phyloP scores from a whole-genome alignment of 2,888 invertebrate genomes.

The Drosophila anomalata region DNA sequence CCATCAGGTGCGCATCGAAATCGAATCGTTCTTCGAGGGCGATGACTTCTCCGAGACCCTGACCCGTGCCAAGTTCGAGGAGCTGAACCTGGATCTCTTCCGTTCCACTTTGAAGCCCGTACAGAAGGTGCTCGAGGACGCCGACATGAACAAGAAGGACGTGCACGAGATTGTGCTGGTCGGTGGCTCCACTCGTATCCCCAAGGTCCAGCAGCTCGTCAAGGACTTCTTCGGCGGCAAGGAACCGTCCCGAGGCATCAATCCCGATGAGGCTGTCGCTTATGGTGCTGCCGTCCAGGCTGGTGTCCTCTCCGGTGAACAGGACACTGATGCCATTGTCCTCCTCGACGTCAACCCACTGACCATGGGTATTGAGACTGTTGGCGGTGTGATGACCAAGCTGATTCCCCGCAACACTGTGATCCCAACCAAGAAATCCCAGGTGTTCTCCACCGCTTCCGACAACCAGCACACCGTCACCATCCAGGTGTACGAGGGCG shows the following conservation, averaged over 20 bases:
- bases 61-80: conserved; percentile 99
- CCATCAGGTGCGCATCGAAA: conserved; percentile 98
- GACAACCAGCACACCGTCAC: conserved; percentile 99
- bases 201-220: conserved; percentile 97
- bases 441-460: conserved; percentile 99
- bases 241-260: conserved; percentile 98
- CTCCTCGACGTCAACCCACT: conserved; percentile 99
- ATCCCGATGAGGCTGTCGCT: conserved; percentile 99
- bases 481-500: conserved; percentile 99
- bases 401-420: conserved; percentile 99
- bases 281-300: conserved; percentile 99
- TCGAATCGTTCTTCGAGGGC: conserved; percentile 99
- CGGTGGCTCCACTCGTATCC: conserved; percentile 99
- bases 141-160: conserved; percentile 99
- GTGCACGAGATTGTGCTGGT: conserved; percentile 99
- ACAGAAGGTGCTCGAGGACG: conserved; percentile 97
- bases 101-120: conserved; percentile 97
- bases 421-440: conserved; percentile 99
- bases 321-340: conserved; percentile 98
- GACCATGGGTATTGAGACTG: conserved; percentile 99
- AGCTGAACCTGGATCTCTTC: conserved; percentile 96
- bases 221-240: conserved; percentile 98
- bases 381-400: conserved; percentile 99
- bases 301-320: conserved; percentile 97
- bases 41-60: conserved; percentile 99